phyloP scores from a whole-genome alignment of 2,797 vertebrate genomes.

The Ficedula albicollis region DNA sequence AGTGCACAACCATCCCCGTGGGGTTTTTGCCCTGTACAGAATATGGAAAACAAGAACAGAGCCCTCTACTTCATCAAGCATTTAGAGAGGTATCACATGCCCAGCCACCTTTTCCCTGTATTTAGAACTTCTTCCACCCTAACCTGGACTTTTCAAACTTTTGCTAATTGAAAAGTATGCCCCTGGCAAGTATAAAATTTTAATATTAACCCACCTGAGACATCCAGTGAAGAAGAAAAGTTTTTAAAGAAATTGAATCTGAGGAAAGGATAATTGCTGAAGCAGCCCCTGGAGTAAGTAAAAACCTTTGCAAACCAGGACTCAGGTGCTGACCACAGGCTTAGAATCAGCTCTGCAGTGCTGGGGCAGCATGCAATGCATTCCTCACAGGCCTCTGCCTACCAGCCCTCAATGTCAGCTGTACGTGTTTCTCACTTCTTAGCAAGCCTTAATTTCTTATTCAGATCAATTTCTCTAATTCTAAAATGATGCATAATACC shows the following conservation, averaged over 20 bases:
- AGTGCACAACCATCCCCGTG: neutral
- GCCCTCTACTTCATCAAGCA: neutral
- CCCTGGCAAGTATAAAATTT: slow-evolving; percentile 59
- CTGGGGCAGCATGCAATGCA: fast-evolving
- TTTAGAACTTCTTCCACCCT: neutral
- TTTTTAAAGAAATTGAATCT: slow-evolving; percentile 6
- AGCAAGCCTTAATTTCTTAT: slow-evolving; percentile 32
- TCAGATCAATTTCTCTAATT: slow-evolving; percentile 58
- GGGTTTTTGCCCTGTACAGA: neutral
- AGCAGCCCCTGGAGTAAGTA: neutral
- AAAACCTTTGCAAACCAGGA: neutral
- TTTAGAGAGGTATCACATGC: slow-evolving; percentile 12
- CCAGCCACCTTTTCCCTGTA: neutral
- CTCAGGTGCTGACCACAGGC: neutral
- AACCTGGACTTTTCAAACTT: neutral
- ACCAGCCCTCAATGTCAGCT: neutral
- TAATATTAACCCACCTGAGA: slow-evolving; percentile 48
- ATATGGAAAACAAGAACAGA: neutral
- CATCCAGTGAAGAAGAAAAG: neutral
- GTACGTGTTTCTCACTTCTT: neutral
- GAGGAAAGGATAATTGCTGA: neutral
- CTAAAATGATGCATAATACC: slow-evolving; percentile 44
- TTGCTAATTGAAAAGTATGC: slow-evolving; percentile 54
- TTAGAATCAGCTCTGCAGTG: neutral
- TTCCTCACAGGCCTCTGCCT: fast-evolving